Evolutionary conservation across 2,888 invertebrate species (phyloP), one percentile per base, ranked within the genome.

Genomic region (Dorcus hopei): DNA sequence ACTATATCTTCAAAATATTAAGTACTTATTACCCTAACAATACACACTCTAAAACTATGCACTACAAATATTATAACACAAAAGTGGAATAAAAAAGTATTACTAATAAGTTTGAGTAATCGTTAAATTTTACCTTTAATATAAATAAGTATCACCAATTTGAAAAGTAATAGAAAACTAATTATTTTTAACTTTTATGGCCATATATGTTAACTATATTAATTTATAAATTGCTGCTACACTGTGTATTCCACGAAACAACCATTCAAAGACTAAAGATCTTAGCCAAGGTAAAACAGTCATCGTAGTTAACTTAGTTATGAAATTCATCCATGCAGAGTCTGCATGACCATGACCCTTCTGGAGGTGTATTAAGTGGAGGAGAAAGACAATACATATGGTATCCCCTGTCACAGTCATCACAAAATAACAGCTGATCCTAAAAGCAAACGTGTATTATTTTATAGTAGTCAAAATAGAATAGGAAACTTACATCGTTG

Each of bases 391-490:
- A 99, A 84, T 99, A 99, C 95, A 99, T 96, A 84, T 99, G 99
- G 83, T 98, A 99, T 68, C 99, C 99, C 74, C 98, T 91, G 84
- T 99, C 99, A 81, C 99, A 99, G 82, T 99, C 98, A 81, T 99
- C 99, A 81, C 99, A 99, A 83, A 99, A 99, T 77, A 99, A 80
- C 75, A 99, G 82, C 82, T 99, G 97, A 81, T 98, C 98, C 95
- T 95, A 77, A 41, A 74, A 50, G 48, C 14, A 54, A 42, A 49
- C 33, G 14, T 51, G 2, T 26, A 61, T 14, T 41, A 53, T 9
- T 11, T 3, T 3, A 54, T 33, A 51, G 38, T 33, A 19, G 43
- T 43, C 42, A 39, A 60, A 9, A 54, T 49, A 39, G 9, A 45
- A 19, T 69, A 76, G 23, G 3, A 16, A 19, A 86, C 92, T 91